Percentiles rank a stretch among this genome's conserved stretches.
phyloP scores from a whole-genome alignment of 2,888 invertebrate genomes.

The Eilema depressum region DNA sequence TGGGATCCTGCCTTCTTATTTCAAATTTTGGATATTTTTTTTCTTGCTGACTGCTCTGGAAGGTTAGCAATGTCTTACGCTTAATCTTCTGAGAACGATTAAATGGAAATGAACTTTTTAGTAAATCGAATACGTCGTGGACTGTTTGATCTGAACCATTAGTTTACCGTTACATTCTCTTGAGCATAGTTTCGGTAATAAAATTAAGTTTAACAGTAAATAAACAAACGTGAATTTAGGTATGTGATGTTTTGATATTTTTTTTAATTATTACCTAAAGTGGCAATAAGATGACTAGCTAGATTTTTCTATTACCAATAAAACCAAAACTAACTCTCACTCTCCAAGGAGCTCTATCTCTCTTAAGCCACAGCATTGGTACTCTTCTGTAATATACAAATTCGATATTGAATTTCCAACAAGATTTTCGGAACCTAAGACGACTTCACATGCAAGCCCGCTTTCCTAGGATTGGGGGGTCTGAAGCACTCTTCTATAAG shows the following conservation, averaged over 20 bases:
- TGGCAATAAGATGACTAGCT: background rate
- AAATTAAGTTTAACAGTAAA: constrained; percentile 12
- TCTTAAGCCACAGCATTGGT: too few species aligned
- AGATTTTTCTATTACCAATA: background rate
- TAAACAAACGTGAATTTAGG: background rate
- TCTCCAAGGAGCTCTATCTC: too few species aligned
- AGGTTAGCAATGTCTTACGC: constrained; percentile 48
- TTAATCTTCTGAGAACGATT: constrained; percentile 46
- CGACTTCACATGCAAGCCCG: background rate
- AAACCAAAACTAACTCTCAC: too few species aligned
- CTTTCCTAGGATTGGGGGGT: background rate
- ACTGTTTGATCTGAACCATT: constrained; percentile 15
- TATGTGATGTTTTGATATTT: background rate
- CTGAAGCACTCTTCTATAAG: background rate
- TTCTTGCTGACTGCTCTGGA: constrained; percentile 43
- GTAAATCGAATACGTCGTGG: constrained; percentile 7
- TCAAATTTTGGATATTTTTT: constrained; percentile 47
- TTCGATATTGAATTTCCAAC: too few species aligned
- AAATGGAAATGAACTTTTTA: constrained; percentile 28
- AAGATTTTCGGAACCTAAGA: too few species aligned
- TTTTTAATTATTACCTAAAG: background rate
- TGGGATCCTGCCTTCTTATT: constrained; percentile 67
- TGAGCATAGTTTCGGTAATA: constrained; percentile 1
- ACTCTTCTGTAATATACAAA: too few species aligned
- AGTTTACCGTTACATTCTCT: constrained; percentile 12